Evolutionary conservation across 1,140 invertebrate genomes (phyloP).

Genomic region (Anagrus nilaparvatae): DNA sequence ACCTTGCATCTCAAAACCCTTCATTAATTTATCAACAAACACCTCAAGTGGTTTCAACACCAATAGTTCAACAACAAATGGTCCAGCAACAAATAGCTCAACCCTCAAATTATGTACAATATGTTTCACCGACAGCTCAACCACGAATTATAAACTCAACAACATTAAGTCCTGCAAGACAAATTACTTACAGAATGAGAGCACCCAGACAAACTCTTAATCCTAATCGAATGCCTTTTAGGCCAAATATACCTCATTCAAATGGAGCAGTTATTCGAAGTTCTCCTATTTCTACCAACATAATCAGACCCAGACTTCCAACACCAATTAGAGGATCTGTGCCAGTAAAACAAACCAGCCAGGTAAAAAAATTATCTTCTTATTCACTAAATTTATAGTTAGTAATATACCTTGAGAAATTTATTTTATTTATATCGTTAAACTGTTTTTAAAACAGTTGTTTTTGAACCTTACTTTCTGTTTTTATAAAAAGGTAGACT

Average conservation of each 20-base stretch:
- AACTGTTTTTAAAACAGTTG: too few species aligned
- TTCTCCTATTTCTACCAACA: slow-evolving; percentile 5
- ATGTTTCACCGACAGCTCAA: not conserved
- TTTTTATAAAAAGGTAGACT: too few species aligned
- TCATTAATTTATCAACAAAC: slow-evolving; percentile 5
- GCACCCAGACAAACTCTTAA: not conserved
- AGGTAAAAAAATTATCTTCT: too few species aligned
- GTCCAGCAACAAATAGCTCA: not conserved
- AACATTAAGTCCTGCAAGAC: slow-evolving; percentile 1
- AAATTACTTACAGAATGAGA: slow-evolving; percentile 8
- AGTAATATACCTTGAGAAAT: too few species aligned
- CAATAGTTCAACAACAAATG: not conserved
- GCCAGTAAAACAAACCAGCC: slow-evolving; percentile 5
- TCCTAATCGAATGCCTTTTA: not conserved
- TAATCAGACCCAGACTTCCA: slow-evolving; percentile 8
- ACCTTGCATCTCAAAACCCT: not conserved
- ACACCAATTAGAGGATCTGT: too few species aligned
- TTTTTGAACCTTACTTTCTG: too few species aligned
- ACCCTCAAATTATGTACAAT: slow-evolving; percentile 7
- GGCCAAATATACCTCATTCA: slow-evolving; percentile 17
- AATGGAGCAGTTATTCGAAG: slow-evolving; percentile 21
- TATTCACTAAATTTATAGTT: too few species aligned
- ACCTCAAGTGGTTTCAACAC: not conserved
- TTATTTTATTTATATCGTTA: too few species aligned
- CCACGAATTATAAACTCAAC: slow-evolving; percentile 13